phyloP scores from a whole-genome alignment of 2,888 invertebrate species.

The Apodemia hepburni region DNA sequence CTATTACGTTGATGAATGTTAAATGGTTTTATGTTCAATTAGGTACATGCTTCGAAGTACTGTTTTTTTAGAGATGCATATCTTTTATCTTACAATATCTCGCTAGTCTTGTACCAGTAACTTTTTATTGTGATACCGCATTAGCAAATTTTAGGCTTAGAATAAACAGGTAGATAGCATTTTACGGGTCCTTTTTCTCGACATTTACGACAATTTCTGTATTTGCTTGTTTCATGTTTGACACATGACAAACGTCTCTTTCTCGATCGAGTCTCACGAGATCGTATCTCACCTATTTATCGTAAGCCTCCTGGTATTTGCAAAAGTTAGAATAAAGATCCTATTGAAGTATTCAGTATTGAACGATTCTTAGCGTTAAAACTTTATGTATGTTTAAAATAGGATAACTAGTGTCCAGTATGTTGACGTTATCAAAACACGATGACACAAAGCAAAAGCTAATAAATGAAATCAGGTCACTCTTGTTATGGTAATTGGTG shows the following conservation, averaged over 20 bases:
- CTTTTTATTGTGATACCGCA: no score
- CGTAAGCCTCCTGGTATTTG: not conserved
- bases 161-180: no score
- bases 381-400: no score
- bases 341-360: no score
- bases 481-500: constrained; percentile 24
- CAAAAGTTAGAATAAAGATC: not conserved
- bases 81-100: not conserved
- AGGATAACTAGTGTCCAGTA: not conserved
- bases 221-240: no score
- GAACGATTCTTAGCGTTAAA: no score
- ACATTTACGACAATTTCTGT: no score
- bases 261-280: no score
- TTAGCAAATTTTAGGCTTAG: no score
- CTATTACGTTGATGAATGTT: constrained; percentile 13
- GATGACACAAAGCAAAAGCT: constrained; percentile 3
- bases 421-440: not conserved
- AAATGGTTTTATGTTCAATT: constrained; percentile 7
- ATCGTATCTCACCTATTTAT: no score
- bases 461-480: constrained; percentile 26
- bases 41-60: not conserved
- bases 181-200: no score
- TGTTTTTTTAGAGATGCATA: not conserved
- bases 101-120: not conserved
- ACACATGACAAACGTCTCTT: no score